phyloP scores from a whole-genome alignment of 2,888 invertebrate genomes.

The Melanophora roralis region DNA sequence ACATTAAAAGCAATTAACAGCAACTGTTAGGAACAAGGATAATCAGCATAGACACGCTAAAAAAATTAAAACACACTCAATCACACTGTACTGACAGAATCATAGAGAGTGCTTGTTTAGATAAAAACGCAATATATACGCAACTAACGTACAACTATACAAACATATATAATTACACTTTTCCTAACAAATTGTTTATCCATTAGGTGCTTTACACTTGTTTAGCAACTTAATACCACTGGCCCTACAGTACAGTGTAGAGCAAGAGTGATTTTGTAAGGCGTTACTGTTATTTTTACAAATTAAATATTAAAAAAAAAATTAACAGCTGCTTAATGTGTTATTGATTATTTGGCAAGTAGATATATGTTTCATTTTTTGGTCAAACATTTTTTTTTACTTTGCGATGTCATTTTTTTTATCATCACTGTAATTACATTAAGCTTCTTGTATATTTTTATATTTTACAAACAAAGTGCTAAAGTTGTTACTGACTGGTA shows the following conservation, averaged over 20 bases:
- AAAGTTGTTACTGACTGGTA: conserved; percentile 25
- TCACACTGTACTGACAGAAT: background rate
- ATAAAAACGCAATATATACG: conserved; percentile 6
- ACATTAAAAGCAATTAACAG: conserved; percentile 59
- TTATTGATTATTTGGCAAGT: too few species aligned
- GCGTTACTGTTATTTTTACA: too few species aligned
- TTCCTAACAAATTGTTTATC: conserved; percentile 52
- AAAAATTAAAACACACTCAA: background rate
- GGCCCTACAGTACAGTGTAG: conserved; percentile 20
- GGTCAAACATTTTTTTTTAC: too few species aligned
- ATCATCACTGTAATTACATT: too few species aligned
- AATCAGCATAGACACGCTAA: conserved; percentile 27
- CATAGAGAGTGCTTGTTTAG: conserved; percentile 13
- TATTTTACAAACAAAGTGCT: conserved; percentile 22
- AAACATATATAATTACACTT: background rate
- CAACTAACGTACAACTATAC: background rate
- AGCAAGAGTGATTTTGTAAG: too few species aligned
- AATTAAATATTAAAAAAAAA: too few species aligned
- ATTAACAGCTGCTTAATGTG: too few species aligned
- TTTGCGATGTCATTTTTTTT: too few species aligned
- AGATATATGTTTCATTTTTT: too few species aligned
- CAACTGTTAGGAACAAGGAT: conserved; percentile 48
- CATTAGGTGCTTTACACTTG: conserved; percentile 56
- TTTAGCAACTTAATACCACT: conserved; percentile 43
- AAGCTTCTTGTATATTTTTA: too few species aligned